Percentiles rank a stretch among this genome's conserved stretches.
Evolutionary conservation across 2,797 vertebrate species (phyloP).

Genomic region (Nyctalus aviator): DNA sequence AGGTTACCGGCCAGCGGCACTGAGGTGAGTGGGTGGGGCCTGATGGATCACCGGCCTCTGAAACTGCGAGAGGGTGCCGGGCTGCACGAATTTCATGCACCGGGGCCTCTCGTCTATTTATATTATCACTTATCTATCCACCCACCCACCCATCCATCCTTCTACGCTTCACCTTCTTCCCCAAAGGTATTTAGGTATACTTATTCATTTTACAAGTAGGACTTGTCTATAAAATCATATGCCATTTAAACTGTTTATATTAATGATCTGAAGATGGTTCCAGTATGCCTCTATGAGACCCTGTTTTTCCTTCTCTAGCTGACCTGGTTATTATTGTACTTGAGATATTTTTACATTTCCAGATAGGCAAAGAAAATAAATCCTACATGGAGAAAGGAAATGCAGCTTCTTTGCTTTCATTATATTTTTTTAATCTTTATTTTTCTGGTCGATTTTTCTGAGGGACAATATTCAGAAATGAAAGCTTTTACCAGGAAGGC

Average conservation of each 20-base stretch:
- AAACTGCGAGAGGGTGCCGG: too few relatives aligned
- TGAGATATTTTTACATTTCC: conserved; percentile 29
- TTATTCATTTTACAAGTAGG: not conserved
- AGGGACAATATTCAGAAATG: not conserved
- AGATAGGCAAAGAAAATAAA: not conserved
- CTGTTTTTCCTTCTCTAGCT: conserved; percentile 30
- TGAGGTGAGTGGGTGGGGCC: too few relatives aligned
- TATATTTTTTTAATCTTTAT: not conserved
- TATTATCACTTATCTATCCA: not conserved
- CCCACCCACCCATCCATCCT: not conserved
- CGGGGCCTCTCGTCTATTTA: too few relatives aligned
- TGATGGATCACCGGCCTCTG: too few relatives aligned
- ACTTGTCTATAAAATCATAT: not conserved
- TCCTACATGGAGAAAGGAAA: conserved; percentile 29
- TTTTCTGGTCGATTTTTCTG: conserved; percentile 36
- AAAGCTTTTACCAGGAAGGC: not conserved
- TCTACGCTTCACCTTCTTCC: not conserved
- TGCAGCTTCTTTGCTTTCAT: not conserved
- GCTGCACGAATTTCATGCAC: too few relatives aligned
- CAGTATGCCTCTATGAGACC: not conserved
- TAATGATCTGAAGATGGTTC: not conserved
- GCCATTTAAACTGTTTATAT: not conserved
- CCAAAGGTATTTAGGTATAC: not conserved
- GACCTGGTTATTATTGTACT: conserved; percentile 12
- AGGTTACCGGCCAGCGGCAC: too few relatives aligned